A percentile compares a stretch with the other conserved stretches of the same genome.
Conservation (phyloP, 1,140 invertebrate species). For the Centruroides sculpturatus region DNA sequence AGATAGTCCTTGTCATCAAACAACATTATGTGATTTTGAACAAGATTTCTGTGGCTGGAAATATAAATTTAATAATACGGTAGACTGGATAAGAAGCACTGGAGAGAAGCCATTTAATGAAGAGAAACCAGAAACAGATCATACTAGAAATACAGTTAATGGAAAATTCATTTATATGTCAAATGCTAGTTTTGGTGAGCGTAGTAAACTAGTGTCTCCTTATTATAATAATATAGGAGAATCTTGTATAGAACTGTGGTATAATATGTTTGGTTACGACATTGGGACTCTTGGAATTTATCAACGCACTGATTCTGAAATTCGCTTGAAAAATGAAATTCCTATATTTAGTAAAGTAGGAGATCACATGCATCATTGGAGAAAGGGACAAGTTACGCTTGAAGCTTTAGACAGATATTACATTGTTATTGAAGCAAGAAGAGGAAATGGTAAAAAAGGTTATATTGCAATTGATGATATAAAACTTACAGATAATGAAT, state of each 20-base stretch:
- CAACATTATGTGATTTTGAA: slow-evolving; percentile 20
- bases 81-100: not conserved
- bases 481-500: slow-evolving; percentile 9
- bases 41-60: slow-evolving; percentile 19
- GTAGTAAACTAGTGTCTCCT: slow-evolving; percentile 8
- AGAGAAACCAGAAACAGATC: slow-evolving; percentile 12
- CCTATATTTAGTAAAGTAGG: slow-evolving; percentile 10
- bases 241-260: slow-evolving; percentile 24
- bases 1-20: slow-evolving; percentile 19
- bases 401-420: slow-evolving; percentile 7
- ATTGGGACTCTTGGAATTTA: slow-evolving; percentile 14
- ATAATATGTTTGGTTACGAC: slow-evolving; percentile 27
- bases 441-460: slow-evolving; percentile 7
- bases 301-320: slow-evolving; percentile 11
- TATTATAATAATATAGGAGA: slow-evolving; percentile 14
- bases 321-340: slow-evolving; percentile 6
- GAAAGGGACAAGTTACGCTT: slow-evolving; percentile 8
- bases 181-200: slow-evolving; percentile 3
- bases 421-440: slow-evolving; percentile 12
- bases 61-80: not conserved
- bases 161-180: slow-evolving; percentile 14
- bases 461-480: slow-evolving; percentile 18
- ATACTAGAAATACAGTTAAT: slow-evolving; percentile 9
- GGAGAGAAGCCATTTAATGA: not conserved
- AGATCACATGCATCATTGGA: slow-evolving; percentile 11